Evolutionary conservation across 2,888 invertebrate genomes (phyloP), one percentile per base, ranked within the genome.

Genomic region (Pogonocherus hispidulus): DNA sequence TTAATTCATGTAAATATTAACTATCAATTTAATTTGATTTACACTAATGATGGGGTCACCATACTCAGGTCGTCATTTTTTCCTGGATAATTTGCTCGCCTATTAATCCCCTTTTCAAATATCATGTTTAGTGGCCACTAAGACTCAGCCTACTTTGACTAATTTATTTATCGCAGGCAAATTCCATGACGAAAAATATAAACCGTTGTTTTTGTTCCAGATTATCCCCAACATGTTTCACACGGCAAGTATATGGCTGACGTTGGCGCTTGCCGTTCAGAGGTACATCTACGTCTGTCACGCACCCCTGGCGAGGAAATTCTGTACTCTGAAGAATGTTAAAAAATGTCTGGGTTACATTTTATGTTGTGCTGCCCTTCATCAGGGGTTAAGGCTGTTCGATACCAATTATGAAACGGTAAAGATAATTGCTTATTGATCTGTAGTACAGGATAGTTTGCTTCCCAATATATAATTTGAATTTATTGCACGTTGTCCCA

Each of bases 261-360:
- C 97, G 0, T 87, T 97, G 74, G 93, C 95, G 0, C 86, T 98
- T 70, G 97, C 97, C 0, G 93, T 94, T 16, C 98, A 98, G 86
- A 89, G 97, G 81, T 98, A 97, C 87, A 94, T 98, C 79, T 98
- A 96, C 86, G 97, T 98, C 1, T 97, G 97, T 81, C 96, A 97
- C 84, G 95, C 97, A 0, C 92, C 95, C 0, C 89, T 93, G 70
- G 97, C 97, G 0, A 89, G 95, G 67, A 93, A 93, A n/a, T 91
- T 92, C 89, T 93, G 90, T 78, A 91, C 91, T 5, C 88, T 91
- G 88, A 90, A 91, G 0, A 89, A 92, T 65, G 96, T 94, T 52
- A 91, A 92, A 82, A 92, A 92, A 74, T 94, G 93, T 77, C 92
- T 96, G 32, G 86, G 91, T 57, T 91, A 92, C 85, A 95, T 97